Evolutionary conservation across 2,113 vertebrate genomes (phyloP), one percentile per base, ranked within the genome.

Genomic region (Hiodon tergisus): DNA sequence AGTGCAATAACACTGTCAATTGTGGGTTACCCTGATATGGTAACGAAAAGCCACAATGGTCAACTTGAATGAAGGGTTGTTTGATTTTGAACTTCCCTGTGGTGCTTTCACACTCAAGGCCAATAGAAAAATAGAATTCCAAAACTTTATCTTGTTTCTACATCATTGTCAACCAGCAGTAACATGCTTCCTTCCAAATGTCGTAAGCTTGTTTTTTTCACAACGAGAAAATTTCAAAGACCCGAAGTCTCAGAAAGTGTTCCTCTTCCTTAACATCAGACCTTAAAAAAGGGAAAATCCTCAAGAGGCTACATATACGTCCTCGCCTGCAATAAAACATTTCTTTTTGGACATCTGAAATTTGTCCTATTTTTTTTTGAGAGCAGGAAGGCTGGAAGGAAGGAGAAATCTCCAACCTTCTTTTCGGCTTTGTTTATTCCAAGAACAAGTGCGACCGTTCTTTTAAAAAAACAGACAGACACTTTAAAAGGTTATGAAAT

Each of bases 101-200:
- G 74, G 67, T 78, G 68, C 69, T 62, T 55, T 78, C 75, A 80
- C 82, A 79, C 77, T 74, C 78, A 71, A 66, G 58, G n/a, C 6
- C 54, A 52, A 77, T 79, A 82, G 69, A 86, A 86, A 85, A 87
- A 85, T 80, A 84, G 68, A 86, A 85, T 75, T 86, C 78, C 78
- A 73, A 81, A 80, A 82, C 80, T 69, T 81, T 65, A 77, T 78
- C 84, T 80, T 60, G 80, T 83, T 55, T 72, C 83, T 86, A 80
- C 82, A 81, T 85, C 83, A 78, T 82, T 76, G 76, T 67, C 77
- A 60, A 80, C 69, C 76, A 77, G 78, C 10, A 17, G 72, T 71
- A 77, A 83, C 77, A 62, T 80, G 74, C 79, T 78, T 83, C 66
- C 76, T 72, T 73, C 84, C 78, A 83, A 81, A 83, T 72, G 71